Conservation (phyloP, 2,888 invertebrate species). For the Spodoptera picta region DNA sequence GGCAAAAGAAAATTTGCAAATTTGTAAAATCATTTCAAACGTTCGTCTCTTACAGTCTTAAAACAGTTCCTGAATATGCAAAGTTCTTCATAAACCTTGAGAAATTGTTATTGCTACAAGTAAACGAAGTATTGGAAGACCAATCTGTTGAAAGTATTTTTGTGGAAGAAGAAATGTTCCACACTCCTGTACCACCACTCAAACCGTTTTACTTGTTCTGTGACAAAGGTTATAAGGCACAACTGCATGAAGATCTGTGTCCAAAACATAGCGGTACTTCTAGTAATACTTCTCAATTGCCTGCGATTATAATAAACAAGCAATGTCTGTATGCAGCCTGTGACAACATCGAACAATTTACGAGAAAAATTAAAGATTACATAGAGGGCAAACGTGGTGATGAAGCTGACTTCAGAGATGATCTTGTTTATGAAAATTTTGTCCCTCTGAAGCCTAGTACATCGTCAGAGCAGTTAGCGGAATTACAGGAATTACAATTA, state of each 20-base stretch:
- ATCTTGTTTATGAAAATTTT: constrained; percentile 68
- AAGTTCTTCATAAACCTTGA: constrained; percentile 84
- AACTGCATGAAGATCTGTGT: constrained; percentile 71
- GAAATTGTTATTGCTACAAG: constrained; percentile 79
- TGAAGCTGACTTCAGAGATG: constrained; percentile 68
- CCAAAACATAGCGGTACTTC: constrained; percentile 73
- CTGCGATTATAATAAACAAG: constrained; percentile 79
- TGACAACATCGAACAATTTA: constrained; percentile 75
- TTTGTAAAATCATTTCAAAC: constrained; percentile 80
- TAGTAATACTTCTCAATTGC: constrained; percentile 71
- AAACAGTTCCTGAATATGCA: constrained; percentile 76
- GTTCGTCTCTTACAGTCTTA: constrained; percentile 78
- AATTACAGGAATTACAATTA: constrained; percentile 72
- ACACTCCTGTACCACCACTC: constrained; percentile 68
- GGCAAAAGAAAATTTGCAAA: constrained; percentile 79
- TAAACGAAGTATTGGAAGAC: constrained; percentile 71
- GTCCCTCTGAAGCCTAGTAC: constrained; percentile 70
- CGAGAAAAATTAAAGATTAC: constrained; percentile 72
- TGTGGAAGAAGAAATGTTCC: constrained; percentile 60
- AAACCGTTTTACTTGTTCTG: constrained; percentile 79
- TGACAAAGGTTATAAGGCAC: constrained; percentile 71
- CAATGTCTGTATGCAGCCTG: constrained; percentile 79
- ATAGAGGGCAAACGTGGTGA: constrained; percentile 68
- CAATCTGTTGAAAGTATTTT: constrained; percentile 75
- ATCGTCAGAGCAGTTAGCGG: constrained; percentile 63